Conservation (phyloP, 1,140 invertebrate genomes). For the Coenobita brevimanus region DNA sequence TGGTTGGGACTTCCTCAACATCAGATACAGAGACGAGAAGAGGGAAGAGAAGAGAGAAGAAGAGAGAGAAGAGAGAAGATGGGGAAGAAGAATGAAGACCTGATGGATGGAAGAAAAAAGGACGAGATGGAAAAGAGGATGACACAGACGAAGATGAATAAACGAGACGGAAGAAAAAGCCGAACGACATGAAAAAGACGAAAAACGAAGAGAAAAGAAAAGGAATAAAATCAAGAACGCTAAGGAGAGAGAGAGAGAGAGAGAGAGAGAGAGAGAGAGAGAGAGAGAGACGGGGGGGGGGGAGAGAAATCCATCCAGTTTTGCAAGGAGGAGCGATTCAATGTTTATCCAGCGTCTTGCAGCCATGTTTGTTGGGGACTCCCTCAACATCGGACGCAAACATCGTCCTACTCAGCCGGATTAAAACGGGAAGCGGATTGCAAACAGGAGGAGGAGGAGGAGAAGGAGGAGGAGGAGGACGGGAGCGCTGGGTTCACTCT, state of each 20-base stretch:
- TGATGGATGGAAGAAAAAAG: neutral
- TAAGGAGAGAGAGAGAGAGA: too few species aligned
- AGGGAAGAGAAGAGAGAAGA: neutral
- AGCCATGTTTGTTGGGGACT: too few species aligned
- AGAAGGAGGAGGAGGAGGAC: too few species aligned
- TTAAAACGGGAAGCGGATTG: too few species aligned
- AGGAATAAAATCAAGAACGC: neutral
- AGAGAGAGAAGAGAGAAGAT: neutral
- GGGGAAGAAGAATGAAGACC: neutral
- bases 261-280: conserved; percentile 1
- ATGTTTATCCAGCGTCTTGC: too few species aligned
- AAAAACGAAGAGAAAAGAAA: neutral
- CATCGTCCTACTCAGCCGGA: too few species aligned
- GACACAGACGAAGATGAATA: neutral
- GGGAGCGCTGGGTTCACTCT: too few species aligned
- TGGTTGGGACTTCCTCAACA: too few species aligned
- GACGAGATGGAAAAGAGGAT: neutral
- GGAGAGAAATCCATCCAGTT: neutral
- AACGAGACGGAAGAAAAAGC: neutral
- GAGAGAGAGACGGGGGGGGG: neutral
- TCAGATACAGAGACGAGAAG: too few species aligned
- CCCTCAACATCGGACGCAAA: too few species aligned
- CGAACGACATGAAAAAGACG: neutral
- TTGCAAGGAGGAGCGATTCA: too few species aligned
- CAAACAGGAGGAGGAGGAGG: too few species aligned